Conservation (phyloP, 2,113 vertebrate genomes). For the Sylvicapra grimmia region DNA sequence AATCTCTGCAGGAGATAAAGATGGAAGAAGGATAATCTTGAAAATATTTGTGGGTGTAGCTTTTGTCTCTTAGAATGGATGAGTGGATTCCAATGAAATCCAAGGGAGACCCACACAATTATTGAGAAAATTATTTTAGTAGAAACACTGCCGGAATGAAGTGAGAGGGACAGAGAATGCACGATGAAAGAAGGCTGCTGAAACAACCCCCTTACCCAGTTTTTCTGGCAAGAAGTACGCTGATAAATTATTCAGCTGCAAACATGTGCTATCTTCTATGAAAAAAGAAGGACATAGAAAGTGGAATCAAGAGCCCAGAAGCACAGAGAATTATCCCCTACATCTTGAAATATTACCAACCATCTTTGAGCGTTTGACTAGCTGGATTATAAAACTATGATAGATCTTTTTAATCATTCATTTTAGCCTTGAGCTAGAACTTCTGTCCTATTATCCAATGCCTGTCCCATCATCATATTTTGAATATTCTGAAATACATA, state of each 20-base stretch:
- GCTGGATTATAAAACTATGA: background rate
- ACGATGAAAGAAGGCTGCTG: background rate
- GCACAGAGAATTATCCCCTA: background rate
- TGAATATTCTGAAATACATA: background rate
- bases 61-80: background rate
- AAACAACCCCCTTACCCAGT: background rate
- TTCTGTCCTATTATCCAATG: background rate
- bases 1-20: background rate
- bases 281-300: background rate
- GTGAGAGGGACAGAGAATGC: background rate
- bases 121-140: background rate
- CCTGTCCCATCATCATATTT: background rate
- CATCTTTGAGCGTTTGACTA: background rate
- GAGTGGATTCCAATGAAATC: background rate
- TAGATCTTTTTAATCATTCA: background rate
- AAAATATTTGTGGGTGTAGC: background rate
- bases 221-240: background rate
- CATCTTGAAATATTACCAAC: background rate
- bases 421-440: background rate
- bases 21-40: background rate
- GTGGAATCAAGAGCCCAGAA: background rate
- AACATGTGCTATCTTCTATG: background rate
- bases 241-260: background rate
- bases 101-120: background rate
- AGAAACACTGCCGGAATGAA: background rate